A percentile compares a stretch with the other conserved stretches of the same genome.
These are phyloP conservation scores for Phoenicopterus ruber DNA, from an alignment of 2,113 vertebrate species.

Conservation along the genomic window DNA sequence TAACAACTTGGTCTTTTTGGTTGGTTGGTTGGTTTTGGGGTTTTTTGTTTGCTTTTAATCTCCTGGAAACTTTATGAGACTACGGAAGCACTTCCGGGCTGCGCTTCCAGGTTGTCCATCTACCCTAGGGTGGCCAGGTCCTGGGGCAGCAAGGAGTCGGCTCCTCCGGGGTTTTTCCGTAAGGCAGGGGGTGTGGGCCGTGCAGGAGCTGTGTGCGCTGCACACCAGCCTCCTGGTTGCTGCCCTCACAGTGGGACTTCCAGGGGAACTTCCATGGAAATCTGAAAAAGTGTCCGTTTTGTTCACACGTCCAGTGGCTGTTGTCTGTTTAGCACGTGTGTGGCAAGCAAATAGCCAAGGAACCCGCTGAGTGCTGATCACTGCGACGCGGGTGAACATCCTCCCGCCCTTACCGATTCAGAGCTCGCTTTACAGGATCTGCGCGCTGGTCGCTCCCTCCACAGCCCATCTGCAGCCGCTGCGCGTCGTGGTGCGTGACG, in stretches of 20 bases:
- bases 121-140: neutral
- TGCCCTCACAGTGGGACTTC: neutral
- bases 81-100: neutral
- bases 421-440: neutral
- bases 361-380: neutral
- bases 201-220: neutral
- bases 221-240: neutral
- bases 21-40: neutral
- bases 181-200: neutral
- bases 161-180: neutral
- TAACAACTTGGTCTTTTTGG: neutral
- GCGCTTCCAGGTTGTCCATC: neutral
- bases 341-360: neutral
- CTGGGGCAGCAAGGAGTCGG: fast-evolving
- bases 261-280: neutral
- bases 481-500: neutral
- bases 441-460: neutral
- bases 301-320: neutral
- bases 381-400: neutral
- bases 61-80: neutral
- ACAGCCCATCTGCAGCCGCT: neutral
- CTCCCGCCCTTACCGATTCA: neutral
- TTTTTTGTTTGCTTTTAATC: neutral
- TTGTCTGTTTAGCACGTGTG: neutral
- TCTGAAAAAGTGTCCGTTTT: neutral